Evolutionary conservation across 1,140 invertebrate genomes (phyloP), one percentile per base, ranked within the genome.

Genomic region (Drosophila obscura): DNA sequence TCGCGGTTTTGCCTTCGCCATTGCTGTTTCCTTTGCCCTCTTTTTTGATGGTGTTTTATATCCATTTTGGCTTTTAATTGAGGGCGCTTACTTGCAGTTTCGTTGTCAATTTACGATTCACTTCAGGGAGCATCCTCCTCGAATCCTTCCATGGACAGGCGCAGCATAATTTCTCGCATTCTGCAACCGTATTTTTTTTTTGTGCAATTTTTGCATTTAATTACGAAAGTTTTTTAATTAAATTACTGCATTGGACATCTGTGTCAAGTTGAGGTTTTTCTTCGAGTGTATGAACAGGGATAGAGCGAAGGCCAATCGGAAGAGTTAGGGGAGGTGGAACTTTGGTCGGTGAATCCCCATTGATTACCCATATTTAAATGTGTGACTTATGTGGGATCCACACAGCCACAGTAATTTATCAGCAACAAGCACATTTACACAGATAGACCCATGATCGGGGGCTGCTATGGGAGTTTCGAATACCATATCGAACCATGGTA

Each of bases 221-320:
- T 88, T 88, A 82, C 83, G 59, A 88, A 88, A 89, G 65, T 88
- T 88, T 88, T 87, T 89, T 89, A 88, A 88, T 88, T 88, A 88
- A 88, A 88, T 88, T 79, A 88, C 68, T 88, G 80, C 66, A 61
- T 69, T 60, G 79, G 76, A 88, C 83, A 88, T 89, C 83, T 88
- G 84, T 83, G 80, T 89, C 84, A 80, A 77, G 59, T 53, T 73
- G 83, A 66, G 78, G 78, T 79, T 74, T 50, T 66, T 51, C 26
- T 45, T 19, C 24, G 19, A 62, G 68, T 57, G 55, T 69, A 68
- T 73, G 59, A 73, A 65, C 66, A 68, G 44, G 60, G 62, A 75
- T 75, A 75, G 80, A 61, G 80, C 9, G 9, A 2, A 24, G 35
- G n/a, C 26, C 26, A 60, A 67, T 28, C 48, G 50, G 46, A 41